Base-by-base conservation (phyloP, 2,888 invertebrate genomes). In the Melikaiella ostensackeni region DNA sequence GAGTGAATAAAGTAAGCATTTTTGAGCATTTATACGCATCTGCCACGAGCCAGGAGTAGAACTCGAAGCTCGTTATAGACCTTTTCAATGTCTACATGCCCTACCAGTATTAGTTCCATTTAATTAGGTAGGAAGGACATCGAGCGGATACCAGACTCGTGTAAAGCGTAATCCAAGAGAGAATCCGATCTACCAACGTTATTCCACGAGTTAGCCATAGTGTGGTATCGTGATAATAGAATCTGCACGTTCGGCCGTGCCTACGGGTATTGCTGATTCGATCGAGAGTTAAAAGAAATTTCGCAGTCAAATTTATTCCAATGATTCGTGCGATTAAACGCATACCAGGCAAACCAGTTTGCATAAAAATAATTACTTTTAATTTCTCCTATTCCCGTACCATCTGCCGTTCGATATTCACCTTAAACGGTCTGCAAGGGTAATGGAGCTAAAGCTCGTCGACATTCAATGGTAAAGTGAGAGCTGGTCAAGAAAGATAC, bases 141-240 rank as follows among this genome's bases (percentile, higher is more conserved):
- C 19, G 76, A 76, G 79, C 35, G 76, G 80, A 81, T 64, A 84
- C 86, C 83, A 83, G 82, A 85, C 82, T 78, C 85, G 82, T 84
- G 86, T 87, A 84, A 84, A 86, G 79, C 82, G 84, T 85, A 86
- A 86, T 87, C 84, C 85, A 81, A 81, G 84, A 82, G 81, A 80
- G 82, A 85, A 83, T 83, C 83, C 86, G 84, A 86, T 84, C 84
- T 85, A 84, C 82, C 82, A 80, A 80, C 80, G 64, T 77, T 76
- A 77, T 81, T 82, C 82, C 82, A 80, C 81, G 81, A 84, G 78
- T 76, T 76, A 73, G 78, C 74, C 35, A 66, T 73, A 70, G 77
- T 64, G 75, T 75, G 77, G 76, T 81, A 81, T 83, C 82, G 78
- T 79, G 85, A 85, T 86, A 87, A 87, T 87, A 86, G 86, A 86